Conservation (phyloP, 2,113 vertebrate species). For the Rhinopomastus cyanomelas region DNA sequence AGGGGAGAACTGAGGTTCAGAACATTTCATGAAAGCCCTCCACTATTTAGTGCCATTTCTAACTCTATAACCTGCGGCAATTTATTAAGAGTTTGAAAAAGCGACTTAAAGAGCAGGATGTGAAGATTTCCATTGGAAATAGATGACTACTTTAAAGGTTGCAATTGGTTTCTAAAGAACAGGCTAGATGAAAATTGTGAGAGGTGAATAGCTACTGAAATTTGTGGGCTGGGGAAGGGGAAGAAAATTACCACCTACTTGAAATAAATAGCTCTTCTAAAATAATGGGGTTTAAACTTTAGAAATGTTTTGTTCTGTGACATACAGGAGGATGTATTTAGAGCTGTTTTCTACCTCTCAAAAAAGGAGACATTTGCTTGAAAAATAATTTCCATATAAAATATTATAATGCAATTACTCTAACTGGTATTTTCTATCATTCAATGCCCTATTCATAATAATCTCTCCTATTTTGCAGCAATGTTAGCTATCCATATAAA, state of each 20-base stretch:
- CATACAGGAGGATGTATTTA: slow-evolving; percentile 59
- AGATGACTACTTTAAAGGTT: slow-evolving; percentile 74
- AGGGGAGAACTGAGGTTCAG: slow-evolving; percentile 23
- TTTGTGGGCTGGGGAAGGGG: slow-evolving; percentile 49
- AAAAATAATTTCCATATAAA: slow-evolving; percentile 74
- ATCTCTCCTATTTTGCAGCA: slow-evolving; percentile 51
- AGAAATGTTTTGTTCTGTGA: slow-evolving; percentile 70
- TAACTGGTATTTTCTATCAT: slow-evolving; percentile 70
- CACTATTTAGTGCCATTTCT: slow-evolving; percentile 70
- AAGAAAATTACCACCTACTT: slow-evolving; percentile 75
- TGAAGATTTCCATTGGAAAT: slow-evolving; percentile 76
- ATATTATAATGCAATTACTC: slow-evolving; percentile 74
- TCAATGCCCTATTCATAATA: slow-evolving; percentile 63
- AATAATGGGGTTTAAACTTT: slow-evolving; percentile 75
- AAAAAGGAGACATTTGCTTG: slow-evolving; percentile 60
- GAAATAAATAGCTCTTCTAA: slow-evolving; percentile 77
- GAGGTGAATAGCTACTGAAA: slow-evolving; percentile 77
- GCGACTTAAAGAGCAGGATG: slow-evolving; percentile 67
- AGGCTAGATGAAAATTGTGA: slow-evolving; percentile 75
- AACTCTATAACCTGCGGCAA: slow-evolving; percentile 68
- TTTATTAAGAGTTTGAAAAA: slow-evolving; percentile 79
- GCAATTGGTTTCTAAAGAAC: slow-evolving; percentile 78
- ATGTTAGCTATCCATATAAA: slow-evolving; percentile 51
- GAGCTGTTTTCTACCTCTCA: slow-evolving; percentile 67
- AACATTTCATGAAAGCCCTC: slow-evolving; percentile 25